These are phyloP conservation scores for Cryptoprocta ferox DNA, from an alignment of 2,797 vertebrate species.

Conservation along the genomic window DNA sequence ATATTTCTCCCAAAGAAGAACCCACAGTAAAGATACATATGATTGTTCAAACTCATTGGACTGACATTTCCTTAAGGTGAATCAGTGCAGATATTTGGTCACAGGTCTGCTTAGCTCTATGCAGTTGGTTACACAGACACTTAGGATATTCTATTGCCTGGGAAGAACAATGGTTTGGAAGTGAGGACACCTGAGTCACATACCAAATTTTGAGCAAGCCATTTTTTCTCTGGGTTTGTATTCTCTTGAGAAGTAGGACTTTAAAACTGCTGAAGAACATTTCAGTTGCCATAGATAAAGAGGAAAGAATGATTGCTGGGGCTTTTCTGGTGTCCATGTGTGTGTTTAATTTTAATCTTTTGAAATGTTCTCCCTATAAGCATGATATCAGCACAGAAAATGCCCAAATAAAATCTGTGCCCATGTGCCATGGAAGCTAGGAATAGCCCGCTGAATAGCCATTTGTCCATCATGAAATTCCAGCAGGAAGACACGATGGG, in stretches of 20 bases:
- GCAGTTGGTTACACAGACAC: accelerated
- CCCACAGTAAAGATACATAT: neutral
- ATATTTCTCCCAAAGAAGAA: neutral
- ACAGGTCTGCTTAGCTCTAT: neutral
- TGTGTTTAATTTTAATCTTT: neutral
- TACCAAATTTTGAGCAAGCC: neutral
- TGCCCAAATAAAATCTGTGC: neutral
- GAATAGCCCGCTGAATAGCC: neutral
- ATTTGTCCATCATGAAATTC: neutral
- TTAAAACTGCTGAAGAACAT: neutral
- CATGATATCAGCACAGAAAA: neutral
- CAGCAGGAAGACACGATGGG: neutral
- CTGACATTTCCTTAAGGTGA: neutral
- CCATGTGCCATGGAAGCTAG: neutral
- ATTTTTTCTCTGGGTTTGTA: neutral
- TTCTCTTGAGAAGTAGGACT: neutral
- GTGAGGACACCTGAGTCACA: neutral
- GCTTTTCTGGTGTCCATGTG: neutral
- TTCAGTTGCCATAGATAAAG: neutral
- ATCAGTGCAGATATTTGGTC: neutral
- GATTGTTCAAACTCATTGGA: neutral
- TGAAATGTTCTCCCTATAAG: neutral
- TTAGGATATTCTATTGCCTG: neutral
- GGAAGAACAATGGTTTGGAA: neutral
- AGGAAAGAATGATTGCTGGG: neutral